Evolutionary conservation across 2,888 invertebrate genomes (phyloP).

Genomic region (Acleris holmiana): DNA sequence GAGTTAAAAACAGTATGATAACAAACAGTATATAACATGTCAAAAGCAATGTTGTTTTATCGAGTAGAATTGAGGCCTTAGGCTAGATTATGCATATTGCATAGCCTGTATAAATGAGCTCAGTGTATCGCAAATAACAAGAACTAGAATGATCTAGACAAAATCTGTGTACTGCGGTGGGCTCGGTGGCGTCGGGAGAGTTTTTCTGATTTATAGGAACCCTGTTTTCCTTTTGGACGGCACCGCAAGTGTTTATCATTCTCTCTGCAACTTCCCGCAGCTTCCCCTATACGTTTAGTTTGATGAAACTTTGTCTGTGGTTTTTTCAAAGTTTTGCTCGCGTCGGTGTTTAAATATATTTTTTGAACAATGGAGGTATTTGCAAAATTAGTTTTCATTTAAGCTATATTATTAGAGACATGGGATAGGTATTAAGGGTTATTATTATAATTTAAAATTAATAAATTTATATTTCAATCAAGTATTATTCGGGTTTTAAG

Average conservation of each 20-base stretch:
- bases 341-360: conserved; percentile 14
- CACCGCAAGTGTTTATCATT: conserved; percentile 55
- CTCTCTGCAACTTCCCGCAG: conserved; percentile 52
- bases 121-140: background rate
- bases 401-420: no score
- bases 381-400: background rate
- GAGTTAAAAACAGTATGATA: no score
- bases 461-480: no score
- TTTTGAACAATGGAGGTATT: conserved; percentile 23
- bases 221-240: conserved; percentile 33
- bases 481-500: no score
- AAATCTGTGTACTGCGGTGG: conserved; percentile 10
- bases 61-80: no score
- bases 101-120: no score
- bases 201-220: conserved; percentile 41
- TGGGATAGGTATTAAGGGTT: no score
- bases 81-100: no score
- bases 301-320: conserved; percentile 44
- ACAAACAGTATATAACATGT: no score
- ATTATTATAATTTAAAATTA: no score
- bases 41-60: no score
- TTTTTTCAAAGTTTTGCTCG: conserved; percentile 39
- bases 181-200: conserved; percentile 17
- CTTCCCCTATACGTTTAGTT: conserved; percentile 59
- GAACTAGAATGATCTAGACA: background rate